phyloP scores from a whole-genome alignment of 2,888 invertebrate species.

The Ommatoiulus sabulosus region DNA sequence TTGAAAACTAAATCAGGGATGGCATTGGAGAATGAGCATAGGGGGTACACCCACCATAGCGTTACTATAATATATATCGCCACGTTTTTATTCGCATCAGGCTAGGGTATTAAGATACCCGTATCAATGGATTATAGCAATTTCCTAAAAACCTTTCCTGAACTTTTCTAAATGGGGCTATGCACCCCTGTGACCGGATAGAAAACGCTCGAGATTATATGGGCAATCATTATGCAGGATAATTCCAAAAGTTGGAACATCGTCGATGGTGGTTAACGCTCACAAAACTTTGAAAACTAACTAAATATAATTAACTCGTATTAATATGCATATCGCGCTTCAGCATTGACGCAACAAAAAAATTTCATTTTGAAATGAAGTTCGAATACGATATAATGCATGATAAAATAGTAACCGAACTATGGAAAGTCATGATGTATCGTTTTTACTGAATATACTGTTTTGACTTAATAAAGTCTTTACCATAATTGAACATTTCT shows the following conservation, averaged over 20 bases:
- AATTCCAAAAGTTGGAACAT: neutral
- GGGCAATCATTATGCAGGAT: neutral
- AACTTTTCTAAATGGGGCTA: neutral
- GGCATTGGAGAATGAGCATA: neutral
- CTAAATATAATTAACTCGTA: too few relatives aligned
- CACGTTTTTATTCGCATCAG: neutral
- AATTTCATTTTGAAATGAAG: too few relatives aligned
- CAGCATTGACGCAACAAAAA: too few relatives aligned
- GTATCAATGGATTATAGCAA: slow-evolving; percentile 18
- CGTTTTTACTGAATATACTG: too few relatives aligned
- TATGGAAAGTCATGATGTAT: too few relatives aligned
- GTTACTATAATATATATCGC: neutral
- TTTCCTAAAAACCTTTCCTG: neutral
- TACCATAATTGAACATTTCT: too few relatives aligned
- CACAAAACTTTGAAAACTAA: too few relatives aligned
- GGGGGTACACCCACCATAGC: neutral
- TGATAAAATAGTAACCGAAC: too few relatives aligned
- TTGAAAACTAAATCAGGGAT: neutral
- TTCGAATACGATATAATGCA: too few relatives aligned
- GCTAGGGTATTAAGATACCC: neutral
- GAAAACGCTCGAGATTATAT: neutral
- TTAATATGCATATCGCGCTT: too few relatives aligned
- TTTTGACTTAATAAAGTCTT: too few relatives aligned
- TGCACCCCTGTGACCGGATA: neutral
- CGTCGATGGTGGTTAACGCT: too few relatives aligned